Base-by-base conservation (phyloP, 2,888 invertebrate genomes). In the Amphiduros pacificus region DNA sequence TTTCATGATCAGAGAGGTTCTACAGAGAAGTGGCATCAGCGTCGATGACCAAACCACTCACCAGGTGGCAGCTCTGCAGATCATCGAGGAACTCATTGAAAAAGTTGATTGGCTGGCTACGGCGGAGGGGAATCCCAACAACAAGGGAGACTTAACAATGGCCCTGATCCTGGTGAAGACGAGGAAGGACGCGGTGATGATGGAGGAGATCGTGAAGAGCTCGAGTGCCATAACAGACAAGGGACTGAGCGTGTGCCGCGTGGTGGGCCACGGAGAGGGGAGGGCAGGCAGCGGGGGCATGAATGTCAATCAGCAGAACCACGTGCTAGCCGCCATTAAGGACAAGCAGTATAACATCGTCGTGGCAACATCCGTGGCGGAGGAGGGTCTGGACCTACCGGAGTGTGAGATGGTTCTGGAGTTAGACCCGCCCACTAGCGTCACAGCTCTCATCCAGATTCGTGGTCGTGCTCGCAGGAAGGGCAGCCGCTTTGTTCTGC, bases 361-460 rank as follows among this genome's bases (percentile, higher is more conserved):
- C 26, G 69, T 80, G 4, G 78, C 79, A 2, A 81, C 81, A 11
- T 77, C 79, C 1, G 80, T 81, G 14, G 80, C 78, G n/a, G 80
- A 81, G 63, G 81, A 81, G 60, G 80, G 80, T 0, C 64, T 81
- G 50, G 79, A 81, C 65, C 74, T 81, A 44, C 71, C 69, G 44
- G 72, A 76, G 61, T 81, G 81, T 68, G 78, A 80, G 64, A 66
- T 79, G 22, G 79, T 81, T n/a, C n/a, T 79, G 17, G 72, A 74
- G 54, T 65, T 77, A 67, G 76, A 77, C 52, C 76, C 77, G 1
- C 78, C 78, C 0, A 71, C 71, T 9, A 74, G 73, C 1, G 73
- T 77, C n/a, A 73, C 73, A 17, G 75, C 77, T 0, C 64, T 79
- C 6, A 75, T 79, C 5, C 79, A 79, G 68, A 77, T 77, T 70